Evolutionary conservation across 2,113 vertebrate genomes (phyloP), one percentile per base, ranked within the genome.

Genomic region (Camelus bactrianus): DNA sequence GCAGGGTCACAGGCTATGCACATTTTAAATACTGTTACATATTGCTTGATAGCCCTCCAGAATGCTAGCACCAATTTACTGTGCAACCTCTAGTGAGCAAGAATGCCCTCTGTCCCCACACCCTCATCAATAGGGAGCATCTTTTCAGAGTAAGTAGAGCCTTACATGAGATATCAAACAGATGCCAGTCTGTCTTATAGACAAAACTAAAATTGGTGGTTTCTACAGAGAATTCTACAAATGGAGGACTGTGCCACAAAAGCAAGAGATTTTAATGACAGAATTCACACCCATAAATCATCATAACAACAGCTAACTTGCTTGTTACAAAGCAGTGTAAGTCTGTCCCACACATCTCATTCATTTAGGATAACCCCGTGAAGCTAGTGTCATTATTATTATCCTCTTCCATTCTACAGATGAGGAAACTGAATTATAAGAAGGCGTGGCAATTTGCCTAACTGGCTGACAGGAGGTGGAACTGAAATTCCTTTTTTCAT

Each of bases 101-200:
- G 16, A 70, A 10, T 60, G 24, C 0, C 6, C 60, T 32, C 70
- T 12, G 22, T n/a, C 19, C n/a, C 62, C 64, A 46, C 6, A 42
- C 2, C n/a, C 10, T 92, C 38, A 42, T 46, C 50, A 89, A n/a
- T 4, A 67, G 22, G 19, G 30, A 42, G 3, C 46, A 69, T 67
- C 32, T 86, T 93, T 85, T 26, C 85, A 85, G 52, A 95, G 17
- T 42, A 72, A 85, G 58, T 91, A n/a, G 91, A 84, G 16, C 72
- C 14, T 96, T 54, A 62, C 24, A 5, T 46, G 60, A 88, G 42
- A 64, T 64, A 35, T 15, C 30, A 90, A 70, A 89, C 38, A 26
- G 22, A 80, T 58, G 38, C 56, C 92, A 83, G n/a, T 87, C 52
- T 89, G 28, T 85, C 46, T 84, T 75, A 58, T 4, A 75, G 89